phyloP scores from a whole-genome alignment of 2,797 vertebrate genomes.

The Alcedo quadribrachys region DNA sequence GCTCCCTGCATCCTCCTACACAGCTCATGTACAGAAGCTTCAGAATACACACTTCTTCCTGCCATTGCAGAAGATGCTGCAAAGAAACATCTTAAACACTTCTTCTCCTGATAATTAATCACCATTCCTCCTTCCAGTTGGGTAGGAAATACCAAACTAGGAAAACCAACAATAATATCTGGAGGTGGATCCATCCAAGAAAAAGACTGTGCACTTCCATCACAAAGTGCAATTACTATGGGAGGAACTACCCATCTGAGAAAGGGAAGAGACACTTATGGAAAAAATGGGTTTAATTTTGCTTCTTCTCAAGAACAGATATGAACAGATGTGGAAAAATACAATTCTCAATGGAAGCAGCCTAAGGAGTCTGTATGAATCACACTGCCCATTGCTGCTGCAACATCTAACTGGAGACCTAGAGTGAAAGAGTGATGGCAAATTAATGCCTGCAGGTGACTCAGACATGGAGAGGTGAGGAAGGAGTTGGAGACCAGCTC shows the following conservation, averaged over 20 bases:
- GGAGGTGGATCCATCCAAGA: background rate
- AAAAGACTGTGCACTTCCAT: background rate
- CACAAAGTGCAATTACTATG: accelerated
- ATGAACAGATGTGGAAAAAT: background rate
- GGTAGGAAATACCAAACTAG: background rate
- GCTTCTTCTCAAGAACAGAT: background rate
- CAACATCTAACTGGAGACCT: background rate
- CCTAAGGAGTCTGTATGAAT: background rate
- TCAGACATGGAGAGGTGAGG: background rate
- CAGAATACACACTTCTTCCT: background rate
- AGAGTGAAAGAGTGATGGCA: background rate
- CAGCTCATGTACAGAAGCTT: background rate
- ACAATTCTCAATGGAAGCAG: background rate
- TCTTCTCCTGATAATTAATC: background rate
- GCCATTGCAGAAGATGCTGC: background rate
- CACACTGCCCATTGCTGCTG: background rate
- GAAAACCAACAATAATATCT: background rate
- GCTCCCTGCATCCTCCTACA: background rate
- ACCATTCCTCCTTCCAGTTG: background rate
- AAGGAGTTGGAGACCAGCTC: background rate
- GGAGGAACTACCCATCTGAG: background rate
- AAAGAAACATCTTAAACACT: background rate
- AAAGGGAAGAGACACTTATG: background rate
- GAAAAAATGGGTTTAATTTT: background rate
- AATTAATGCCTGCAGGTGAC: background rate